phyloP scores from a whole-genome alignment of 2,113 vertebrate genomes.

The Eclectus roratus region DNA sequence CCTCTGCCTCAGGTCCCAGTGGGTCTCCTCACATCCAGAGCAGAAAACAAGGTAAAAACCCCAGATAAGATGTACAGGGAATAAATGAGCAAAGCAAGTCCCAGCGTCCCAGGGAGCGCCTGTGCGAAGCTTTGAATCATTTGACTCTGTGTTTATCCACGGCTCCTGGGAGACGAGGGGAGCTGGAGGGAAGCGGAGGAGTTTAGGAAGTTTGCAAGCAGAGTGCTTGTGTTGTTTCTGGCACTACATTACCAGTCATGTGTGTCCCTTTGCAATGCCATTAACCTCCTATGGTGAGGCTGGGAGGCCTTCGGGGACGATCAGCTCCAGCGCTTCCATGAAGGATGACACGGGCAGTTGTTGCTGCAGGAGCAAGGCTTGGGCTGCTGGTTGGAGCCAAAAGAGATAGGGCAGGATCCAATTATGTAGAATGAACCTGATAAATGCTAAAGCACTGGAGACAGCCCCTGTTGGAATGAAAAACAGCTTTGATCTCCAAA shows the following conservation, averaged over 20 bases:
- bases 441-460: not conserved
- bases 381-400: not conserved
- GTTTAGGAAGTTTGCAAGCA: not conserved
- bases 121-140: not conserved
- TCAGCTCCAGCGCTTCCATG: not conserved
- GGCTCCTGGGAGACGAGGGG: not conserved
- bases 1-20: fast-evolving
- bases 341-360: not conserved
- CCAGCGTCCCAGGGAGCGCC: not conserved
- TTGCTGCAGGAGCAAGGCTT: not conserved
- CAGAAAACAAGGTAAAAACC: not conserved
- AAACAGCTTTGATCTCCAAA: not conserved
- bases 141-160: not conserved
- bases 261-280: not conserved
- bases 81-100: not conserved
- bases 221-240: slow-evolving; percentile 35
- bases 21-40: not conserved
- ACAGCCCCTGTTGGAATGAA: not conserved
- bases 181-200: not conserved
- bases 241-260: not conserved
- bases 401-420: not conserved
- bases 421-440: not conserved
- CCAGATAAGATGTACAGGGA: not conserved
- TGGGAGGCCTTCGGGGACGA: not conserved
- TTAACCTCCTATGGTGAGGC: not conserved